Conservation (phyloP, 1,140 invertebrate species). For the Subanguina moxae region DNA sequence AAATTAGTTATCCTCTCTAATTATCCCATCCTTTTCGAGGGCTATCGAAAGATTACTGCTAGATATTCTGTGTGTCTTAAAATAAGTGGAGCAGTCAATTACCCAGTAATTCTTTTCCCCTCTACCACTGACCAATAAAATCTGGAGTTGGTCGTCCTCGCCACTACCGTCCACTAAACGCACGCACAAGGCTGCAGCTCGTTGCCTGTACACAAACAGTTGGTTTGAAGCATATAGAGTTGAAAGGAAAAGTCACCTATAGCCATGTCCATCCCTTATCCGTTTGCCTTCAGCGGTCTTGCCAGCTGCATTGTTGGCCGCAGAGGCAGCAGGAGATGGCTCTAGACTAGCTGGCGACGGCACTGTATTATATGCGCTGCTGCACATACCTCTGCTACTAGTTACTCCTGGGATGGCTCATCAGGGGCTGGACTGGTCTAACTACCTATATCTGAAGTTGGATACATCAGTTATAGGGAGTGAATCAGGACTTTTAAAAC, state of each 20-base stretch:
- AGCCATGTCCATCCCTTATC: slow-evolving; percentile 6
- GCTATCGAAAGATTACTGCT: no score
- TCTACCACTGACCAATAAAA: slow-evolving; percentile 11
- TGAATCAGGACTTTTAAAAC: no score
- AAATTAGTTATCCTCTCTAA: no score
- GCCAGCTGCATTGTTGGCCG: no score
- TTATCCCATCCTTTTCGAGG: no score
- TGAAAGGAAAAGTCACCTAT: background rate
- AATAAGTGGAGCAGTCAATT: no score
- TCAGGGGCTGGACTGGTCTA: no score
- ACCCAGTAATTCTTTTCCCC: slow-evolving; percentile 12
- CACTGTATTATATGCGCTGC: background rate
- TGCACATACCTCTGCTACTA: slow-evolving; percentile 4
- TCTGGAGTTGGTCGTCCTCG: slow-evolving; percentile 1
- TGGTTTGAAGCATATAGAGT: no score
- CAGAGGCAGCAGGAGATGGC: no score
- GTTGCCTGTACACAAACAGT: background rate
- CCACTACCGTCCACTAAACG: background rate
- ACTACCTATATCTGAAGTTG: no score
- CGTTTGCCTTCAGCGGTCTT: background rate
- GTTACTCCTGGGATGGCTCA: background rate
- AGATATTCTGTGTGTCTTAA: no score
- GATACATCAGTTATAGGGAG: no score
- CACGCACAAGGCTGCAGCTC: slow-evolving; percentile 4
- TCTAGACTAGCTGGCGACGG: background rate